Evolutionary conservation across 2,797 vertebrate genomes (phyloP), one percentile per base, ranked within the genome.

Genomic region (Myotis vivesi): DNA sequence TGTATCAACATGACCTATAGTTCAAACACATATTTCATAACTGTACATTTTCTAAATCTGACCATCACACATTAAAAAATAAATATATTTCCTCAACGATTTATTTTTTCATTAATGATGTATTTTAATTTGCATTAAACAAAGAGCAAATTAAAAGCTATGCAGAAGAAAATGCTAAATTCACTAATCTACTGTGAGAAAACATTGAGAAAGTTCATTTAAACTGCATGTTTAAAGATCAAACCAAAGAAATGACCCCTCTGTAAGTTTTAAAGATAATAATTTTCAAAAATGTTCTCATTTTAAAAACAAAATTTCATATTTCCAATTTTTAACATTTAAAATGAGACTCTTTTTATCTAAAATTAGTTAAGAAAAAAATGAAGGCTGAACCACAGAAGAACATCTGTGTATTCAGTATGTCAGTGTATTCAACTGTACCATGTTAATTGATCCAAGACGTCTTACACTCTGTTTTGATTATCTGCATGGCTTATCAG

Each of bases 401-500:
- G 30, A 92, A 90, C 87, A 95, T 86, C 72, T 94, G 44, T 75
- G 46, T 93, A 22, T 80, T 84, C 51, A 20, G 46, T n/a, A 15
- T 92, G 30, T 53, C 90, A 92, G 51, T 62, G 51, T 90, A 57
- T 51, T 84, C 95, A 89, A 36, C 81, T 93, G 19, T 66, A 41
- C 57, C 69, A 76, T 51, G 75, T 88, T 89, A 91, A 94, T 41
- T 93, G 95, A 91, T 72, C 91, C 88, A 76, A 86, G 64, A 94
- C 82, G 79, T 55, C 86, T 75, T 93, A 55, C 22, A 84, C 75
- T 95, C 69, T 83, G 73, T 88, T 96, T 89, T 91, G 86, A 96
- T 97, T 97, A 94, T 92, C 73, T 97, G 88, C 94, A 57, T 96
- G 94, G n/a, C 28, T 95, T 96, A 87, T 80, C 72, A 90, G 89